Evolutionary conservation across 2,113 vertebrate species (phyloP).

Genomic region (Odontophorus gujanensis): DNA sequence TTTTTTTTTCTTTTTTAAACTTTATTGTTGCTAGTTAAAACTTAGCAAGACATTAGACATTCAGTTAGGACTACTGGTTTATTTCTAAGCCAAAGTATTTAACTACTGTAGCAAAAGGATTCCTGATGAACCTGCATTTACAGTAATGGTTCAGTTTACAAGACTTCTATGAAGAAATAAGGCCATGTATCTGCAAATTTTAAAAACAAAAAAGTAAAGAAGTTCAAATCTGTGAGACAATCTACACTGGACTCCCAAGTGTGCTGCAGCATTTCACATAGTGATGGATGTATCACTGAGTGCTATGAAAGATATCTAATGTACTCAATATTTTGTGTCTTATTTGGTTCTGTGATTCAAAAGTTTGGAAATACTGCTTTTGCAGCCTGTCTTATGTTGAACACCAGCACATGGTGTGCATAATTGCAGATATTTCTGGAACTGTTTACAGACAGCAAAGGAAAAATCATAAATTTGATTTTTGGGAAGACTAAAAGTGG

Average conservation of each 20-base stretch:
- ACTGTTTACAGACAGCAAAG: background rate
- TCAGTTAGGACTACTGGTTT: background rate
- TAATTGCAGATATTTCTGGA: slow-evolving; percentile 29
- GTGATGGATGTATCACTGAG: background rate
- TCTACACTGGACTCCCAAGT: background rate
- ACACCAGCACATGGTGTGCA: background rate
- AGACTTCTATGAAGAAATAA: background rate
- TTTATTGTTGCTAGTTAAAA: background rate
- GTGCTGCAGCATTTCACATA: background rate
- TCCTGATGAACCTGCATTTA: background rate
- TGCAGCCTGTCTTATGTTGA: background rate
- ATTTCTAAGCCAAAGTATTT: background rate
- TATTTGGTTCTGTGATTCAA: background rate
- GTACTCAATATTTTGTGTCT: background rate
- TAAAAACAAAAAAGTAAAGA: background rate
- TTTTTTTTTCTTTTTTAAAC: background rate
- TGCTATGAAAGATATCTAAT: background rate
- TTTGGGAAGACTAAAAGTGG: slow-evolving; percentile 4
- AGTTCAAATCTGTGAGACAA: background rate
- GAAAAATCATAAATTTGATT: background rate
- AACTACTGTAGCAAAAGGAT: background rate
- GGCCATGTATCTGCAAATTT: background rate
- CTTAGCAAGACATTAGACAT: background rate
- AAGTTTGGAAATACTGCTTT: background rate
- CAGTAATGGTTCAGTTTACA: background rate